Evolutionary conservation across 2,888 invertebrate species (phyloP).

Genomic region (Drosophila buzzatii): DNA sequence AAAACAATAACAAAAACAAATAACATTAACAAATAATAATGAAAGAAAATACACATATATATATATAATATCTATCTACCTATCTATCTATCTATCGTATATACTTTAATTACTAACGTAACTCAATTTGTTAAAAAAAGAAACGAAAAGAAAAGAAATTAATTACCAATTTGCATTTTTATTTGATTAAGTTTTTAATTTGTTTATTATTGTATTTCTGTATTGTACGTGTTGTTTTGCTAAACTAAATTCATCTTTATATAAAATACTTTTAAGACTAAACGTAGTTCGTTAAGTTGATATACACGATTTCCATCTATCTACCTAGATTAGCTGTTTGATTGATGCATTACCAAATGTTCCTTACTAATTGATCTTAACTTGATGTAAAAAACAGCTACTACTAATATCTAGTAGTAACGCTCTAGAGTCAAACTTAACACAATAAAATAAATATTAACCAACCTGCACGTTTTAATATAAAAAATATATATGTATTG

Average conservation of each 20-base stretch:
- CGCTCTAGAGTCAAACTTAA: conserved; percentile 48
- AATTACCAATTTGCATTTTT: conserved; percentile 37
- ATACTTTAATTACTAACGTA: conserved; percentile 44
- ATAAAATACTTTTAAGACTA: conserved; percentile 24
- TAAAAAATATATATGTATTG: conserved; percentile 39
- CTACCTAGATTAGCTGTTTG: conserved; percentile 42
- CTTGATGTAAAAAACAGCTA: conserved; percentile 54
- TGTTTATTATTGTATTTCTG: conserved; percentile 39
- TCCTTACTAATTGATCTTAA: conserved; percentile 79
- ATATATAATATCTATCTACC: neutral
- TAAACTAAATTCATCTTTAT: conserved; percentile 42
- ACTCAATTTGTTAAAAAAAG: conserved; percentile 37
- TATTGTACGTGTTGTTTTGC: conserved; percentile 46
- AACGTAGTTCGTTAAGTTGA: conserved; percentile 52
- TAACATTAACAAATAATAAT: conserved; percentile 26
- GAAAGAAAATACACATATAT: neutral
- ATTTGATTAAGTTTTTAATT: conserved; percentile 34
- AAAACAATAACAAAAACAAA: conserved; percentile 30
- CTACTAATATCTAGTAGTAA: conserved; percentile 35
- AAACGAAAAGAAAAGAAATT: neutral
- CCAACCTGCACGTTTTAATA: conserved; percentile 75
- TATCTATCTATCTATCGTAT: neutral
- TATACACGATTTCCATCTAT: conserved; percentile 25
- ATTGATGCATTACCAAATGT: conserved; percentile 54
- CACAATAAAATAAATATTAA: conserved; percentile 67